Evolutionary conservation across 2,888 invertebrate genomes (phyloP).

Genomic region (Gymnocheta viridis): DNA sequence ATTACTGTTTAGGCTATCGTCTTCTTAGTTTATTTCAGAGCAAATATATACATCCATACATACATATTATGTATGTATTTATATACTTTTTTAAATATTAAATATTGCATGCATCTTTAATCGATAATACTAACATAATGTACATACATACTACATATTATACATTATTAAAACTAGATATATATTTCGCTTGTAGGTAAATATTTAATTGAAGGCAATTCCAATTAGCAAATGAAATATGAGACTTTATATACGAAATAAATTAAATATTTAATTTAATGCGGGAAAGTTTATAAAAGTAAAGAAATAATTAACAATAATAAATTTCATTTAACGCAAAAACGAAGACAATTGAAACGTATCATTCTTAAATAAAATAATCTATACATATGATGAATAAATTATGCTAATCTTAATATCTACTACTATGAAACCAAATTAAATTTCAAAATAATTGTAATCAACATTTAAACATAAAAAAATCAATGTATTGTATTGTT

Average conservation of each 20-base stretch:
- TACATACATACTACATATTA: constrained; percentile 1
- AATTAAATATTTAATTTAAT: constrained; percentile 15
- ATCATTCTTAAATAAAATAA: constrained; percentile 60
- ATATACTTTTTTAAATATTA: too few relatives aligned
- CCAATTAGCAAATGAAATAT: constrained; percentile 49
- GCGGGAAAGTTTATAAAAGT: constrained; percentile 19
- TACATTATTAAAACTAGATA: constrained; percentile 15
- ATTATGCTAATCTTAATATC: constrained; percentile 49
- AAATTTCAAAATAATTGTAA: constrained; percentile 19
- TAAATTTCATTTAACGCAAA: constrained; percentile 27
- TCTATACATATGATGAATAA: constrained; percentile 52
- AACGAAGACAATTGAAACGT: constrained; percentile 59
- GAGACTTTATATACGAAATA: constrained; percentile 33
- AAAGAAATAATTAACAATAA: constrained; percentile 6
- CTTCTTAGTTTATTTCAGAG: too few relatives aligned
- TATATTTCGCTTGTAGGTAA: constrained; percentile 24
- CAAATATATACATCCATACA: too few relatives aligned
- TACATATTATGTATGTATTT: too few relatives aligned
- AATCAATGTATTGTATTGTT: constrained; percentile 61
- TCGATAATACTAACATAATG: constrained; percentile 32
- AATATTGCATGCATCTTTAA: not conserved
- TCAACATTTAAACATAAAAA: constrained; percentile 42
- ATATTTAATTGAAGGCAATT: constrained; percentile 53
- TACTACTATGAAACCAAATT: constrained; percentile 21
- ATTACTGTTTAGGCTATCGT: too few relatives aligned